Conservation (phyloP, 2,888 invertebrate species). For the Resseliella maxima region DNA sequence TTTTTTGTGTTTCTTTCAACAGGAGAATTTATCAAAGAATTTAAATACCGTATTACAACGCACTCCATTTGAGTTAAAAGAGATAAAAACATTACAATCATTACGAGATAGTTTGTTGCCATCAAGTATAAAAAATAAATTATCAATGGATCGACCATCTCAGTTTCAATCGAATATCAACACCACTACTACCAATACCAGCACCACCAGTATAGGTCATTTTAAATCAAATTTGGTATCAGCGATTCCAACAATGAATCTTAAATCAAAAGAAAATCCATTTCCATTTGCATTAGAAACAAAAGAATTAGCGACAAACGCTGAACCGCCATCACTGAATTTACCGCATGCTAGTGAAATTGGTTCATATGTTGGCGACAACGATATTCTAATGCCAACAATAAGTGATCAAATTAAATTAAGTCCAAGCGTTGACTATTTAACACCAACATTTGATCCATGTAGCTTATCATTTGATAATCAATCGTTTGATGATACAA, state of each 20-base stretch:
- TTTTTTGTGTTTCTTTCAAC: constrained; percentile 60
- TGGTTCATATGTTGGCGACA: neutral
- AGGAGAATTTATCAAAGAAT: constrained; percentile 79
- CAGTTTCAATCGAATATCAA: neutral
- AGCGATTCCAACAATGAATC: constrained; percentile 58
- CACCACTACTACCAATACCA: too few relatives aligned
- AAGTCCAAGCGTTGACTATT: constrained; percentile 68
- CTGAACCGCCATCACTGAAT: neutral
- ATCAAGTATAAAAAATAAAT: constrained; percentile 4
- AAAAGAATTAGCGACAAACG: neutral
- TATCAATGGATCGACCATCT: neutral
- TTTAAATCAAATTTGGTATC: constrained; percentile 64
- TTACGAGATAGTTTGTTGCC: constrained; percentile 65
- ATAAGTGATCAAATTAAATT: constrained; percentile 58
- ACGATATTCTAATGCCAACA: neutral
- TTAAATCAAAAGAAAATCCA: constrained; percentile 14
- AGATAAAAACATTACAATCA: constrained; percentile 74
- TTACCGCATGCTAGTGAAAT: neutral
- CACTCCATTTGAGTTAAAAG: constrained; percentile 79
- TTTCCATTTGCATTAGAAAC: neutral
- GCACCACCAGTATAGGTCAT: constrained; percentile 60
- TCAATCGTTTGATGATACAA: constrained; percentile 72
- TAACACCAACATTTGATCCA: constrained; percentile 70
- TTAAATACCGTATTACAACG: constrained; percentile 78
- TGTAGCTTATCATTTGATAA: constrained; percentile 68